A percentile compares a stretch with the other conserved stretches of the same genome.
phyloP scores from a whole-genome alignment of 1,140 invertebrate genomes.

The Himalopsyche phryganea region DNA sequence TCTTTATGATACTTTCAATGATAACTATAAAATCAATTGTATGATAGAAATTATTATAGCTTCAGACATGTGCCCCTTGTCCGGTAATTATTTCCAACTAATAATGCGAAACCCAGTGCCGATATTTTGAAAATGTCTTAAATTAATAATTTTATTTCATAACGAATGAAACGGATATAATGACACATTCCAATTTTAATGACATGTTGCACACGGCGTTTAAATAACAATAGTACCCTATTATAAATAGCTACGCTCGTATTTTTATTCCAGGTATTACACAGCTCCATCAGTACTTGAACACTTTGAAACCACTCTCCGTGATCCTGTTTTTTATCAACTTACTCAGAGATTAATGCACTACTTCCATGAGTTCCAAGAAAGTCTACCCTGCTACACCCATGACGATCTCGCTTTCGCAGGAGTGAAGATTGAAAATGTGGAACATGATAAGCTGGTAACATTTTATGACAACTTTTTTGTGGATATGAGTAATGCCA shows the following conservation, averaged over 20 bases:
- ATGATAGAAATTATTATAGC: too few relatives aligned
- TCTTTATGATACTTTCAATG: too few relatives aligned
- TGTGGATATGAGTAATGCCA: slow-evolving; percentile 47
- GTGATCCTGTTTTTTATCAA: slow-evolving; percentile 52
- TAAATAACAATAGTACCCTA: too few relatives aligned
- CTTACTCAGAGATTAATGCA: slow-evolving; percentile 49
- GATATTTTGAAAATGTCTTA: neutral
- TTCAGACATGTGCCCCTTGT: neutral
- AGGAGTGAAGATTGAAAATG: slow-evolving; percentile 56
- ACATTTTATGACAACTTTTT: slow-evolving; percentile 54
- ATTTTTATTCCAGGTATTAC: slow-evolving; percentile 22
- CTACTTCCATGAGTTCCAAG: slow-evolving; percentile 55
- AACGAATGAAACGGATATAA: too few relatives aligned
- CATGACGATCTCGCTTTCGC: slow-evolving; percentile 53
- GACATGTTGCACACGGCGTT: too few relatives aligned
- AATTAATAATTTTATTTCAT: neutral
- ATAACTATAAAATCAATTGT: too few relatives aligned
- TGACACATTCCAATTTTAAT: too few relatives aligned
- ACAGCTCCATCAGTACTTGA: slow-evolving; percentile 39
- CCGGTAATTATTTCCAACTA: neutral
- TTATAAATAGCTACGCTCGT: too few relatives aligned
- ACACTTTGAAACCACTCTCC: slow-evolving; percentile 51
- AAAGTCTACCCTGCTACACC: slow-evolving; percentile 45
- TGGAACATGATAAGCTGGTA: slow-evolving; percentile 51
- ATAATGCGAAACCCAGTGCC: neutral